A percentile compares a stretch with the other conserved stretches of the same genome.
phyloP scores from a whole-genome alignment of 2,888 invertebrate genomes.

The Polia nebulosa region DNA sequence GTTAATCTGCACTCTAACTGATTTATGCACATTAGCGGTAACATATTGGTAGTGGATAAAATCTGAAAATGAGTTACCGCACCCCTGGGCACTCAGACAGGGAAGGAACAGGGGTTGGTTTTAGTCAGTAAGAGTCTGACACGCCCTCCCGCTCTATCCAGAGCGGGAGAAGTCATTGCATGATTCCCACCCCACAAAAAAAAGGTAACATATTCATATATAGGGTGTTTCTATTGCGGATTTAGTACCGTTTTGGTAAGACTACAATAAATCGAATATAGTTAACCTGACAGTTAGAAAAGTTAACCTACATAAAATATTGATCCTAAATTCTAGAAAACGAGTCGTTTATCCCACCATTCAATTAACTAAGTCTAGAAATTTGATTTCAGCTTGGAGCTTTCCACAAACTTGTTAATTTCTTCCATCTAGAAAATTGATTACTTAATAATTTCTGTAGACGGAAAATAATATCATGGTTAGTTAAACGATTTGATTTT shows the following conservation, averaged over 20 bases:
- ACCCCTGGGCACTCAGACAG: too few species aligned
- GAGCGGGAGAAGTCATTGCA: too few species aligned
- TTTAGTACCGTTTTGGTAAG: background rate
- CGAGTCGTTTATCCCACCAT: conserved; percentile 8
- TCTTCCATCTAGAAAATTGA: conserved; percentile 43
- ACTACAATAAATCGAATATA: background rate
- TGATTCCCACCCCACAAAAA: too few species aligned
- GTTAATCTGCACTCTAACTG: too few species aligned
- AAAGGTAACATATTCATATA: too few species aligned
- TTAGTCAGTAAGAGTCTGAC: too few species aligned
- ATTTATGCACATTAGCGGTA: too few species aligned
- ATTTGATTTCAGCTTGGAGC: conserved; percentile 36
- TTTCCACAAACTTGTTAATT: conserved; percentile 43
- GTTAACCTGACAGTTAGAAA: background rate
- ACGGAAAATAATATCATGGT: conserved; percentile 40
- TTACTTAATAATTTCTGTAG: conserved; percentile 34
- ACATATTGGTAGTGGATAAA: too few species aligned
- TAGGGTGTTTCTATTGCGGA: too few species aligned
- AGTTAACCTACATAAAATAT: background rate
- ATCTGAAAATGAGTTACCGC: too few species aligned
- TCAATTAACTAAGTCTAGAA: conserved; percentile 32
- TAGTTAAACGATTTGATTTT: conserved; percentile 39
- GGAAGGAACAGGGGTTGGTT: too few species aligned
- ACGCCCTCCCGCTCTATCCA: too few species aligned
- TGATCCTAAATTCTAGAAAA: conserved; percentile 7